phyloP scores from a whole-genome alignment of 2,797 vertebrate genomes.

The Pipistrellus pipistrellus region DNA sequence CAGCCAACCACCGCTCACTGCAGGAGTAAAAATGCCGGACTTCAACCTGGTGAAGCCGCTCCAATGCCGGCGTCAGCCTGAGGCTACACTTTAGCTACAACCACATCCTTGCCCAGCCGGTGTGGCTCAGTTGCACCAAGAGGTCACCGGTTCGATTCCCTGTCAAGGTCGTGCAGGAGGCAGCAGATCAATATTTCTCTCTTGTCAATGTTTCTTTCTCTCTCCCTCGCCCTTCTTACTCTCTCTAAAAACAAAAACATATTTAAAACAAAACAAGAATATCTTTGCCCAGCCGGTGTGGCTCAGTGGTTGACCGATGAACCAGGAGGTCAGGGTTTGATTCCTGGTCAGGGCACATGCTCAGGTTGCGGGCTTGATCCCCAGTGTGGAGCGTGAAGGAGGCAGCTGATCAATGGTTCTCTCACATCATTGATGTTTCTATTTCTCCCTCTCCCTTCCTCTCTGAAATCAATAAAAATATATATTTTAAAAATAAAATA shows the following conservation, averaged over 20 bases:
- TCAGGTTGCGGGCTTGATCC: background rate
- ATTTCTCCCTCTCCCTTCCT: background rate
- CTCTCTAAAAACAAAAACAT: background rate
- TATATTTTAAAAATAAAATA: background rate
- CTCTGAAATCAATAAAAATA: background rate
- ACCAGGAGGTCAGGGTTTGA: background rate
- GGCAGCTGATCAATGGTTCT: background rate
- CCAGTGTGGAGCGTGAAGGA: background rate
- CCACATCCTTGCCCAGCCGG: background rate
- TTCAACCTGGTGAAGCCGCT: background rate
- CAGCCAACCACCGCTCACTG: background rate
- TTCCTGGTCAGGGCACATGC: background rate
- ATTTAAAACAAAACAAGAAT: too few relatives aligned
- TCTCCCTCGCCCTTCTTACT: background rate
- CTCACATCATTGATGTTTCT: too few relatives aligned
- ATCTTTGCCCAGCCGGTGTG: background rate
- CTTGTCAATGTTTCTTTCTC: too few relatives aligned
- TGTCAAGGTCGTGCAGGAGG: background rate
- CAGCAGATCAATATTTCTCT: background rate
- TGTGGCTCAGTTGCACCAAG: background rate
- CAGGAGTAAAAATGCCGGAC: background rate
- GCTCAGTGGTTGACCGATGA: background rate
- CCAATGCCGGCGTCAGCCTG: background rate
- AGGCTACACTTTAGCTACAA: background rate
- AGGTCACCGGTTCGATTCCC: background rate